Evolutionary conservation across 2,888 invertebrate species (phyloP).

Genomic region (Hyposoter dolosus): DNA sequence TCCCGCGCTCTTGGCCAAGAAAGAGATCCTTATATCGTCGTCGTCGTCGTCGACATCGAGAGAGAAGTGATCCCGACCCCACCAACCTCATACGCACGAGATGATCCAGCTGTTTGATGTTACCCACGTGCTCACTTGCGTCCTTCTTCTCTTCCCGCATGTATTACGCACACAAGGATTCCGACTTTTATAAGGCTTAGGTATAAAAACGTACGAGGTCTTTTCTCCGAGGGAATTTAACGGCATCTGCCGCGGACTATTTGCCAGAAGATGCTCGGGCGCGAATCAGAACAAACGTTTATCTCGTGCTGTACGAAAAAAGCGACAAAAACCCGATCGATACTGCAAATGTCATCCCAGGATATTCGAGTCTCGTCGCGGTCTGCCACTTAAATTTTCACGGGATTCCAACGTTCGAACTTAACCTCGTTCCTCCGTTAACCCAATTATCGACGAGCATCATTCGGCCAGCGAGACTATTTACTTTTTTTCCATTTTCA

Average conservation of each 20-base stretch:
- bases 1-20: constrained; percentile 73
- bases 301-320: constrained; percentile 17
- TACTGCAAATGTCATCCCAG: constrained; percentile 44
- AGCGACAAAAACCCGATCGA: constrained; percentile 55
- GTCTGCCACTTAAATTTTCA: constrained; percentile 42
- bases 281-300: constrained; percentile 67
- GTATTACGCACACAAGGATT: no score
- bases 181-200: constrained; percentile 18
- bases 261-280: constrained; percentile 57
- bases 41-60: constrained; percentile 46
- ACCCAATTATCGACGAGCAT: constrained; percentile 16
- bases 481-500: background rate
- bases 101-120: constrained; percentile 85
- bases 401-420: background rate
- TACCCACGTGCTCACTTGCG: constrained; percentile 78
- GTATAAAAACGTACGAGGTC: constrained; percentile 18
- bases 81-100: constrained; percentile 77
- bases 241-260: constrained; percentile 77
- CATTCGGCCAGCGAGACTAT: background rate
- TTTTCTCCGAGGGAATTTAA: constrained; percentile 63
- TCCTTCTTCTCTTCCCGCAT: constrained; percentile 73
- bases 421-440: constrained; percentile 1
- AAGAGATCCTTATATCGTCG: constrained; percentile 77
- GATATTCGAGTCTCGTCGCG: constrained; percentile 45
- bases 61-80: constrained; percentile 46